Percentiles rank a stretch among this genome's conserved stretches.
Evolutionary conservation across 2,797 vertebrate species (phyloP).

Genomic region (Xiphorhynchus erythropygius): DNA sequence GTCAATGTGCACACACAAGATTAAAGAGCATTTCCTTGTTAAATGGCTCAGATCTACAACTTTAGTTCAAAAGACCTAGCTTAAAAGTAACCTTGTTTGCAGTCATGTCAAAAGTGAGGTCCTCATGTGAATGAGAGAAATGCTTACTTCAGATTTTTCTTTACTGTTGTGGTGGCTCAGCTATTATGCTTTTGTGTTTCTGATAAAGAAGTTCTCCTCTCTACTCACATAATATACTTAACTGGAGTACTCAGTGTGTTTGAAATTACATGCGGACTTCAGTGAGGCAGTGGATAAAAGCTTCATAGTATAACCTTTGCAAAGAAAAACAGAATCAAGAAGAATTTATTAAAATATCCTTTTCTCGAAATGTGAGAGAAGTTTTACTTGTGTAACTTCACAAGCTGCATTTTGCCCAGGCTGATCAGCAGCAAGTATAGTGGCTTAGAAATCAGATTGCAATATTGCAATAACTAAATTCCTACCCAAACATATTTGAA

Average conservation of each 20-base stretch:
- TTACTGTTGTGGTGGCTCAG: neutral
- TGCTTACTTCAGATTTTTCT: neutral
- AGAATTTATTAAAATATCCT: neutral
- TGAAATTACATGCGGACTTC: neutral
- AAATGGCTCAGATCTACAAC: neutral
- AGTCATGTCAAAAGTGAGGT: neutral
- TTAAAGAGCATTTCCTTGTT: neutral
- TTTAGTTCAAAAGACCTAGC: neutral
- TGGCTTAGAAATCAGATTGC: neutral
- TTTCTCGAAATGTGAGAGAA: neutral
- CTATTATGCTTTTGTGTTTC: neutral
- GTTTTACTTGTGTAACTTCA: neutral
- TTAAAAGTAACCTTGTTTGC: neutral
- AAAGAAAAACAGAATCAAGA: neutral
- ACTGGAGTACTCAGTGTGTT: neutral
- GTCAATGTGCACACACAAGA: neutral
- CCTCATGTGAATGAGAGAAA: neutral
- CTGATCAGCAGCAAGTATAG: neutral
- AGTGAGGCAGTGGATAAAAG: neutral
- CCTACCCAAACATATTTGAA: neutral
- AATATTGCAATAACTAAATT: neutral
- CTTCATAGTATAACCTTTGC: neutral
- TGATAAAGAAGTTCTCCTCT: neutral
- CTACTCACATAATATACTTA: neutral
- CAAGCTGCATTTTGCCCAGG: neutral